Evolutionary conservation across 1,140 invertebrate genomes (phyloP).

Genomic region (Trichonephila clavipes): DNA sequence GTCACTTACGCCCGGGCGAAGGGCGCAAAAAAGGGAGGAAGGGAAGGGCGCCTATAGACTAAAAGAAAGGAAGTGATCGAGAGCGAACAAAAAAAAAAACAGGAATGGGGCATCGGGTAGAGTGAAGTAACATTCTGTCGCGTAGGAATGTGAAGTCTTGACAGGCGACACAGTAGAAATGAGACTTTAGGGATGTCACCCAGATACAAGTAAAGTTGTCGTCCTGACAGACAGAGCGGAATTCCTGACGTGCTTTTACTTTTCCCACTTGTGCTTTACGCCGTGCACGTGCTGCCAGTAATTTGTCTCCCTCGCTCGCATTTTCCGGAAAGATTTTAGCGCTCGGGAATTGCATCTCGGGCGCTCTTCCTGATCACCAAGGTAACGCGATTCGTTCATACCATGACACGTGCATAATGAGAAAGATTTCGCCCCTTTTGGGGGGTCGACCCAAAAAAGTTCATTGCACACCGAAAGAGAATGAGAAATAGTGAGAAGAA

Average conservation of each 20-base stretch:
- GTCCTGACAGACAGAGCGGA: constrained; percentile 54
- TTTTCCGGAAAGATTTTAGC: constrained; percentile 50
- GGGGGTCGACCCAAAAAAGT: constrained; percentile 42
- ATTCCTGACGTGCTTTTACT: constrained; percentile 72
- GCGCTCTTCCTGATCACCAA: background rate
- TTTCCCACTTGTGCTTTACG: constrained; percentile 68
- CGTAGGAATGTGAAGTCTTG: constrained; percentile 35
- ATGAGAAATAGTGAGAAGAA: background rate
- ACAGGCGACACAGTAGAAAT: constrained; percentile 38
- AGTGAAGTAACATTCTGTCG: constrained; percentile 43
- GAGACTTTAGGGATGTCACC: constrained; percentile 55
- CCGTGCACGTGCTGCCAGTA: constrained; percentile 62
- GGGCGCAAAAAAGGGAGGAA: background rate
- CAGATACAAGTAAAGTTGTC: constrained; percentile 44
- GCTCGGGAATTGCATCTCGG: constrained; percentile 14
- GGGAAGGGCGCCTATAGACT: no score
- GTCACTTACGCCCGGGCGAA: background rate
- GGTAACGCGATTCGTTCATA: constrained; percentile 50
- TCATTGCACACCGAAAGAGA: background rate
- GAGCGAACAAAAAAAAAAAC: background rate
- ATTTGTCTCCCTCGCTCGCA: constrained; percentile 37
- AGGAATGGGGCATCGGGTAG: background rate
- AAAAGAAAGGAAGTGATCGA: background rate
- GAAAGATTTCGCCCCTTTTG: constrained; percentile 1
- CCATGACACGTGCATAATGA: constrained; percentile 60